These are phyloP conservation scores for Glandiceps talaboti DNA, from an alignment of 53 echinoderm and acorn worm species.

Conservation along the genomic window DNA sequence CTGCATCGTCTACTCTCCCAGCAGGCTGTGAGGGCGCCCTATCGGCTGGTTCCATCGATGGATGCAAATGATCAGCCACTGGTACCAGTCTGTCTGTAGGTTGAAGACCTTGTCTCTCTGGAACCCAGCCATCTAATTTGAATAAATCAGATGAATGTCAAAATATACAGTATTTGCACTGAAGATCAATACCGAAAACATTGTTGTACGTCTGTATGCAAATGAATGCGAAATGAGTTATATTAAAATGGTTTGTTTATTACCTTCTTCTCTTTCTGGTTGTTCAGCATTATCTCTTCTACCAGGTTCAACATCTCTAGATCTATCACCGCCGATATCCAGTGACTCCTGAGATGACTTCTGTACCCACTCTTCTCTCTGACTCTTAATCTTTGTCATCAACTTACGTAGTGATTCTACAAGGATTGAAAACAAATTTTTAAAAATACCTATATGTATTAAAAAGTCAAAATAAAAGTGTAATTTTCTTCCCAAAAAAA, in stretches of 20 bases:
- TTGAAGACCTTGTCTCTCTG: background rate
- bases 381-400: slow-evolving; percentile 44
- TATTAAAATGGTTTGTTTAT: too few species aligned
- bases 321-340: background rate
- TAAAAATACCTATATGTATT: too few species aligned
- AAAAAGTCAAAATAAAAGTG: too few species aligned
- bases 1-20: background rate
- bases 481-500: too few species aligned
- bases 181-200: too few species aligned
- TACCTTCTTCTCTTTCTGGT: background rate
- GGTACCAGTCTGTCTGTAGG: background rate
- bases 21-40: too few species aligned
- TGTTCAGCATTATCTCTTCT: background rate
- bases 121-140: background rate
- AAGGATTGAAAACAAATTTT: too few species aligned
- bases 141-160: too few species aligned
- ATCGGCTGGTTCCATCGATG: background rate
- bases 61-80: background rate
- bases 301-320: background rate
- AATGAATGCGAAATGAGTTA: too few species aligned
- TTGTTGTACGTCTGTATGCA: too few species aligned
- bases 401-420: slow-evolving; percentile 52
- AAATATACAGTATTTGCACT: too few species aligned
- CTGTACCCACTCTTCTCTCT: slow-evolving; percentile 42
- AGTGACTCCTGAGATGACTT: slow-evolving; percentile 12